Evolutionary conservation across 2,113 vertebrate genomes (phyloP).

Genomic region (Pluvianellus socialis): DNA sequence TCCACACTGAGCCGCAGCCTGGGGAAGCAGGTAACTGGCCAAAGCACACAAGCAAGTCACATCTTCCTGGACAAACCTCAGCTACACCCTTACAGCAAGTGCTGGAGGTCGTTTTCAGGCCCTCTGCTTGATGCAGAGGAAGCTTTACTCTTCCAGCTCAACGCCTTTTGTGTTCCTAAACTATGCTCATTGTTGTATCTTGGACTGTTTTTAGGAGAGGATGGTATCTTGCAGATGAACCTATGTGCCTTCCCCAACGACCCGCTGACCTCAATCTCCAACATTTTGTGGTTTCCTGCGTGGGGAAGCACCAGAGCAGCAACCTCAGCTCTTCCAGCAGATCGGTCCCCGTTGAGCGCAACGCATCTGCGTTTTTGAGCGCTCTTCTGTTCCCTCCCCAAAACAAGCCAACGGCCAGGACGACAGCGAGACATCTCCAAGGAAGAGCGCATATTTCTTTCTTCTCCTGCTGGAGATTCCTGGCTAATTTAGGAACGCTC

Average conservation of each 20-base stretch:
- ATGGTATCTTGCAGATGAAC: constrained; percentile 48
- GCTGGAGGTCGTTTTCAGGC: background rate
- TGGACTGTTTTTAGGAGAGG: constrained; percentile 33
- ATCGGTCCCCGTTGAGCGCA: background rate
- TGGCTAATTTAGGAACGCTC: background rate
- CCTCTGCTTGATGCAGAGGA: background rate
- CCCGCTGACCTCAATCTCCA: constrained; percentile 54
- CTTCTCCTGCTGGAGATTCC: constrained; percentile 12
- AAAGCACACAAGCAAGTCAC: background rate
- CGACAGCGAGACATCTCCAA: constrained; percentile 41
- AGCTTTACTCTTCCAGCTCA: background rate
- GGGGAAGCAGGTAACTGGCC: background rate
- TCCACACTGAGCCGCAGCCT: background rate
- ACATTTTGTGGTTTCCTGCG: constrained; percentile 64
- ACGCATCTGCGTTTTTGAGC: constrained; percentile 39
- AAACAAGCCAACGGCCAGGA: constrained; percentile 8
- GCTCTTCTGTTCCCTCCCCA: background rate
- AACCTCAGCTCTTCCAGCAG: constrained; percentile 28
- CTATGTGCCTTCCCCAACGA: constrained; percentile 47
- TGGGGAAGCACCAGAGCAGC: constrained; percentile 49
- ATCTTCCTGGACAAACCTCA: background rate
- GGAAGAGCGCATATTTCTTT: background rate
- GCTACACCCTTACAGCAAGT: background rate
- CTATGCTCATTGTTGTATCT: constrained; percentile 29
- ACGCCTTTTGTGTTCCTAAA: background rate